Evolutionary conservation across 1,140 invertebrate genomes (phyloP).

Genomic region (Drosophila novamexicana): DNA sequence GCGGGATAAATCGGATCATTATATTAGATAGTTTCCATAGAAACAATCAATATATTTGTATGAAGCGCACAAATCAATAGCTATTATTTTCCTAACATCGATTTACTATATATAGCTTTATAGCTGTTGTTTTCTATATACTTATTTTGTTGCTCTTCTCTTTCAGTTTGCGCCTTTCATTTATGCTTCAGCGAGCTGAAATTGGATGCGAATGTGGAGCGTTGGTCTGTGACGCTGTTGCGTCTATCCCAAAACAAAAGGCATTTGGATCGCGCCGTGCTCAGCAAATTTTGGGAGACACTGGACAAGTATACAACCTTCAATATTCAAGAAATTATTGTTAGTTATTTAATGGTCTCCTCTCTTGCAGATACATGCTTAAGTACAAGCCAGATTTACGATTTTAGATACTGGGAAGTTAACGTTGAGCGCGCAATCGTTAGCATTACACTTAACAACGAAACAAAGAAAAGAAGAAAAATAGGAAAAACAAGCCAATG

Average conservation of each 20-base stretch:
- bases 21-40: too few relatives aligned
- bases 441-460: conserved; percentile 5
- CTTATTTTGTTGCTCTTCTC: neutral
- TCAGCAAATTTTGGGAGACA: conserved; percentile 98
- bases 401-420: conserved; percentile 87
- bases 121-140: too few relatives aligned
- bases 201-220: conserved; percentile 95
- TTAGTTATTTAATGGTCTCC: neutral
- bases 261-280: conserved; percentile 97
- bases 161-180: conserved; percentile 97
- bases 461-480: neutral
- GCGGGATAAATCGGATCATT: too few relatives aligned
- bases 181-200: conserved; percentile 98
- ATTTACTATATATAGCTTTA: too few relatives aligned
- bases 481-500: neutral
- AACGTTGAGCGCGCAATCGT: conserved; percentile 6
- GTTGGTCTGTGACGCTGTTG: conserved; percentile 98
- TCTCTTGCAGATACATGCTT: conserved; percentile 93
- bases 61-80: too few relatives aligned
- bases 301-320: conserved; percentile 91
- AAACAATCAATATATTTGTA: too few relatives aligned
- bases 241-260: conserved; percentile 96
- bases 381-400: conserved; percentile 96
- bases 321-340: neutral
- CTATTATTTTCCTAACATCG: too few relatives aligned